Evolutionary conservation across 2,888 invertebrate species (phyloP), one percentile per base, ranked within the genome.

Genomic region (Melinaea menophilus): DNA sequence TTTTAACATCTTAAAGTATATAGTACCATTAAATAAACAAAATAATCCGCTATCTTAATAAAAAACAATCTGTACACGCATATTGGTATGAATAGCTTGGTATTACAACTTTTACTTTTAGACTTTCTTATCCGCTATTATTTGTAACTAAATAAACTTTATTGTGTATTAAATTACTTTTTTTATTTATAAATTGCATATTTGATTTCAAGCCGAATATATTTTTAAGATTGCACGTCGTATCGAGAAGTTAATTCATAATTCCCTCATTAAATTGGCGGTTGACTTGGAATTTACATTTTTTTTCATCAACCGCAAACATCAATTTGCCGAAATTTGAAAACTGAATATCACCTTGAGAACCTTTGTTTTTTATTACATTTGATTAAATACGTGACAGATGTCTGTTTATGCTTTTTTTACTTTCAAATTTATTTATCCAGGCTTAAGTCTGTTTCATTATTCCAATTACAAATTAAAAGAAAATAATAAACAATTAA

Each of bases 321-420:
- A 57, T 12, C 61, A 63, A 67, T 64, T 59, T 63, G 61, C 56
- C 56, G 59, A 62, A 58, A 61, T 62, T 63, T 56, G 56, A 59
- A 62, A 62, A 59, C 60, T 59, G n/a, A 56, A 22, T 62, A 47
- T 63, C 56, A 67, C 64, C 64, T 67, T 64, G 62, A 65, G 45
- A 56, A 41, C 41, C 41, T 55, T 33, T 31, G 22, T 5, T 51
- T 51, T 51, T 51, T 31, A 51, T 51, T 31, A 7, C 9, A 31
- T 31, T 31, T n/a, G 31, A 51, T 51, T 51, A 31, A 51, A 51
- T 51, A 51, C 51, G 51, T 51, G 51, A 31, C 51, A 4, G 46
- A 4, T 22, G 46, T n/a, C n/a, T 12, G n/a, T 46, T 46, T 46
- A 46, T 3, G 46, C 22, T 22, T 22, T 46, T 3, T 46, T 46